Evolutionary conservation across 2,888 invertebrate genomes (phyloP).

Genomic region (Stenolophus ochropezus): DNA sequence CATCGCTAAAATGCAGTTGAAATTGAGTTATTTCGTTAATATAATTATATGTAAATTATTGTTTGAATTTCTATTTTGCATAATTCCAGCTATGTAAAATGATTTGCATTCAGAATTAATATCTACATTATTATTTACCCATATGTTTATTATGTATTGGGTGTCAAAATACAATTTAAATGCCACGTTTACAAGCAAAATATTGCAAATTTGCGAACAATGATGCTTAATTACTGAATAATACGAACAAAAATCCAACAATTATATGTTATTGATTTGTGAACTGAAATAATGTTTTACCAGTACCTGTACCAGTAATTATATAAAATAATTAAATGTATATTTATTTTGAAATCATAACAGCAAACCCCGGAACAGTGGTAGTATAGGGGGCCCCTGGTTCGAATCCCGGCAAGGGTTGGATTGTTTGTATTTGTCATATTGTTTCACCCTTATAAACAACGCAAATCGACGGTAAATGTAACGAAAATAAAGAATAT

Average conservation of each 20-base stretch:
- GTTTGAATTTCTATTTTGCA: constrained; percentile 36
- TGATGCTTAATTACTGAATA: background rate
- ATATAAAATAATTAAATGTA: too few species aligned
- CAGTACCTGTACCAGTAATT: background rate
- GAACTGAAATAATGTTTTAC: background rate
- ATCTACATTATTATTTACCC: constrained; percentile 17
- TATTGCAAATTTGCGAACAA: constrained; percentile 4
- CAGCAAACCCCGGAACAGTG: too few species aligned
- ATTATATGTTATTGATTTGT: background rate
- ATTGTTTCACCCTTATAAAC: too few species aligned
- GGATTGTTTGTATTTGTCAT: too few species aligned
- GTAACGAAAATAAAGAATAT: too few species aligned
- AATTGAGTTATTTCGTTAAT: constrained; percentile 14
- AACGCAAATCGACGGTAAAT: too few species aligned
- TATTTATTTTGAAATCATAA: too few species aligned
- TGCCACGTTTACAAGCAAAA: background rate
- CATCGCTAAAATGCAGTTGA: background rate
- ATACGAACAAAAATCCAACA: background rate
- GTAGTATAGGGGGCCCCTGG: too few species aligned
- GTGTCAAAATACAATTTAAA: constrained; percentile 28
- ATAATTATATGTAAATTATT: constrained; percentile 29
- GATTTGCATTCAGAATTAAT: constrained; percentile 22
- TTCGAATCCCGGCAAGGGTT: too few species aligned
- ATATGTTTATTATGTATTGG: background rate
- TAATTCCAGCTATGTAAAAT: constrained; percentile 24